Percentiles rank a stretch among this genome's conserved stretches.
These are phyloP conservation scores for Verasper variegatus DNA, from an alignment of 2,113 vertebrate species.

Conservation along the genomic window DNA sequence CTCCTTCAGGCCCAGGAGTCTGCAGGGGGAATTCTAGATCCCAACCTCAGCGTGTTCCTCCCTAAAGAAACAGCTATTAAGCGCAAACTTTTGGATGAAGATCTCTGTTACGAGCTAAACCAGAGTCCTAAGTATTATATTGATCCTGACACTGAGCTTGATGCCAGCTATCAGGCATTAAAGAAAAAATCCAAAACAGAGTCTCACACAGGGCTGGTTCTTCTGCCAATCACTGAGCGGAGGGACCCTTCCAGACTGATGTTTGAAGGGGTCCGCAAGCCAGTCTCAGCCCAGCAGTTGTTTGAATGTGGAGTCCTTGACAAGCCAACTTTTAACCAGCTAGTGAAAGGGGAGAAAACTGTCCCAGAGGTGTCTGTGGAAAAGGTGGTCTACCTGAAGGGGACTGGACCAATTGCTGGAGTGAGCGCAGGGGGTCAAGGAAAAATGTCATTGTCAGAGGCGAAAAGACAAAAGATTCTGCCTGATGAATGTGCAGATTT, in stretches of 20 bases:
- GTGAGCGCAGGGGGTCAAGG: conserved; percentile 2
- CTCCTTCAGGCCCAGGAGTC: conserved; percentile 93
- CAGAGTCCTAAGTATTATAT: conserved; percentile 25
- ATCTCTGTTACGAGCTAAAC: conserved; percentile 83
- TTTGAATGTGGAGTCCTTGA: conserved; percentile 15
- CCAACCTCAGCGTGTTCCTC: conserved; percentile 90
- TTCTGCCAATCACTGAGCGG: conserved; percentile 5
- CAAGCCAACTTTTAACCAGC: conserved; percentile 7
- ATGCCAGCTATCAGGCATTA: neutral
- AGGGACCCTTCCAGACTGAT: neutral
- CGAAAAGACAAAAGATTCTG: conserved; percentile 5
- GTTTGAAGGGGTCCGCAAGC: conserved; percentile 12
- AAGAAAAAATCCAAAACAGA: conserved; percentile 19
- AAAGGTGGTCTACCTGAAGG: neutral
- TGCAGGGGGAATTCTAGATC: conserved; percentile 91
- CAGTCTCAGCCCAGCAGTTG: conserved; percentile 12
- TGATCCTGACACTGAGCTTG: conserved; percentile 6
- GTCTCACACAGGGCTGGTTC: conserved; percentile 1
- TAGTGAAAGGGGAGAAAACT: conserved; percentile 6
- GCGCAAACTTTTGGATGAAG: conserved; percentile 87
- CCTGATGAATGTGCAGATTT: conserved; percentile 8
- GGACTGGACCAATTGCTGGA: conserved; percentile 7
- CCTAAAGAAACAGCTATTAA: conserved; percentile 89
- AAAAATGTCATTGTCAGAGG: conserved; percentile 5
- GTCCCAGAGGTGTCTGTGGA: neutral